phyloP scores from a whole-genome alignment of 1,140 invertebrate species.

The Drosophila lowei region DNA sequence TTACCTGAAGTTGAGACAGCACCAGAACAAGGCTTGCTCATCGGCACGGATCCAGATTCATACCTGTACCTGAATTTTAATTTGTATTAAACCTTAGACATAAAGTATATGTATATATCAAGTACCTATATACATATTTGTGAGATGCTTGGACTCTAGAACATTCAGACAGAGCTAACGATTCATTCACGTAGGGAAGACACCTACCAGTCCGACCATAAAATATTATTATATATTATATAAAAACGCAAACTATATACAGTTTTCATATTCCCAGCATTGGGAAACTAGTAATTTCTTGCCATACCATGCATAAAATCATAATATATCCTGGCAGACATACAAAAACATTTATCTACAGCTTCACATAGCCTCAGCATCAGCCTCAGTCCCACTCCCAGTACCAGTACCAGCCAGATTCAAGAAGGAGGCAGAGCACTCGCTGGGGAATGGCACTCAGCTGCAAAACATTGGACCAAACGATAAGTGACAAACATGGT shows the following conservation, averaged over 20 bases:
- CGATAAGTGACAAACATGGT: conserved; percentile 79
- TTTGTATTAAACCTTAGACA: no score
- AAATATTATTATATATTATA: not conserved
- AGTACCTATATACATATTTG: no score
- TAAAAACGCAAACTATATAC: not conserved
- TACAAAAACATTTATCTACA: conserved; percentile 26
- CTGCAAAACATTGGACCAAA: conserved; percentile 63
- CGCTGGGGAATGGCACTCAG: conserved; percentile 36
- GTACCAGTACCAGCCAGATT: conserved; percentile 8
- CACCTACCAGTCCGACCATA: no score
- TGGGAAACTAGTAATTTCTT: conserved; percentile 46
- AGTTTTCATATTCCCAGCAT: conserved; percentile 23
- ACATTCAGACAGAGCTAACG: no score
- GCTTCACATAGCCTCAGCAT: not conserved
- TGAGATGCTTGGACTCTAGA: no score
- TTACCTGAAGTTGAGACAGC: no score
- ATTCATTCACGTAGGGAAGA: no score
- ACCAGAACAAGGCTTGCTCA: no score
- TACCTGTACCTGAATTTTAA: no score
- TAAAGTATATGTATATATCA: no score
- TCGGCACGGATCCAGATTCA: no score
- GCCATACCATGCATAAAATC: conserved; percentile 69
- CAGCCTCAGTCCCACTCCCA: not conserved
- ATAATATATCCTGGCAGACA: conserved; percentile 63
- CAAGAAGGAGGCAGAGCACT: conserved; percentile 24